Percentiles rank a stretch among this genome's conserved stretches.
Evolutionary conservation across 2,888 invertebrate species (phyloP).

Genomic region (Masnerella sp.): DNA sequence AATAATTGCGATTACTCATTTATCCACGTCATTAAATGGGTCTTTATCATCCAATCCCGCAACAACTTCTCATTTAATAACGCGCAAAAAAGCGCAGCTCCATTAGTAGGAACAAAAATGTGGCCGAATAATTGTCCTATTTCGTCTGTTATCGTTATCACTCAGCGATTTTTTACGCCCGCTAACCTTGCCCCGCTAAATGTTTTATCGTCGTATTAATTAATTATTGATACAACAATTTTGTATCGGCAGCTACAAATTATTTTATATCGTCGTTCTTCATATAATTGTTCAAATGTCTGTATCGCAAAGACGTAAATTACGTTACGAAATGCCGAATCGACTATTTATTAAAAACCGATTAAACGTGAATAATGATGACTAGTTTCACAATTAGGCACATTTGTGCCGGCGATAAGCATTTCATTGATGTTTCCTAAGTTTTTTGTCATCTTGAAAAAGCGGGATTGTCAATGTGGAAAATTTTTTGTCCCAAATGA

Average conservation of each 20-base stretch:
- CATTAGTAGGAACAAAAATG: constrained; percentile 1
- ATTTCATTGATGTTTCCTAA: constrained; percentile 1
- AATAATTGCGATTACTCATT: neutral
- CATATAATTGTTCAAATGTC: no score
- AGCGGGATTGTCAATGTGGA: no score
- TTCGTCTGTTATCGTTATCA: constrained; percentile 8
- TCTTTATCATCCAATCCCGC: neutral
- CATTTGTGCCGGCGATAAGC: no score
- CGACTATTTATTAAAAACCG: constrained; percentile 15
- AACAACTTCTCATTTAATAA: neutral
- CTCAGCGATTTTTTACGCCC: neutral
- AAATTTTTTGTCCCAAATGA: no score
- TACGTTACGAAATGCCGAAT: neutral
- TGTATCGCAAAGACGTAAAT: no score
- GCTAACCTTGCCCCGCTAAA: constrained; percentile 8
- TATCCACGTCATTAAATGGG: neutral
- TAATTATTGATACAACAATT: constrained; percentile 5
- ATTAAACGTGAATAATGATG: constrained; percentile 8
- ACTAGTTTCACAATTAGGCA: constrained; percentile 7
- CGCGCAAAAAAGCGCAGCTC: neutral
- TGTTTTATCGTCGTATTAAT: neutral
- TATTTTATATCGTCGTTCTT: no score
- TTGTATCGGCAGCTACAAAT: no score
- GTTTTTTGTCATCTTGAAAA: no score
- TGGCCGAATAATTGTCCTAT: constrained; percentile 2